Evolutionary conservation across 2,797 vertebrate genomes (phyloP), one percentile per base, ranked within the genome.

Genomic region (Cirrhinus molitorella): DNA sequence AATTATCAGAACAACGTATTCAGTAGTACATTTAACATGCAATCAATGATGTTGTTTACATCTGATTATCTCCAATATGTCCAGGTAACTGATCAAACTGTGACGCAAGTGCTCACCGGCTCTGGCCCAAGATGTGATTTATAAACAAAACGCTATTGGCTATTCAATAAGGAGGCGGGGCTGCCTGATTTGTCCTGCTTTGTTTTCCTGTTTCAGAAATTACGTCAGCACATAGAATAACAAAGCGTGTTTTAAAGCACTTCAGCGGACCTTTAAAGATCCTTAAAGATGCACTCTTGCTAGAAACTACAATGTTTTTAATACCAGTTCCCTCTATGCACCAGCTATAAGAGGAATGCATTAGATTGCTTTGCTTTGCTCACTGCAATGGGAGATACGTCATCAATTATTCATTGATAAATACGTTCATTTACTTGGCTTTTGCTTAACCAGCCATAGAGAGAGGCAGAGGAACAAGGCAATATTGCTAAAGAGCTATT

Each of bases 341-440:
- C 31, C n/a, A 25, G 79, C 28, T 71, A 16, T 17, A 49, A 23
- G 61, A 49, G 37, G 51, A 70, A n/a, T 0, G 4, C 61, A 45
- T 74, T 81, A 79, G 81, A 85, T 80, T 83, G 47, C 79, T 82
- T 71, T 16, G 8, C 70, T 80, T 73, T 71, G 37, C 76, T 80
- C 43, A 40, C 55, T 47, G 80, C 65, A 80, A 72, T 55, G 43
- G 83, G 75, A 86, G 76, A 86, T 79, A 65, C 11, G 37, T 70
- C 76, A 86, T 89, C 79, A 89, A 89, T 89, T 86, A 87, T 89
- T 89, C 84, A 89, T 75, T 83, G 75, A 86, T 83, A 87, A 89
- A 83, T 83, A 80, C 71, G 21, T 85, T 86, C 80, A 83, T 87
- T 87, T 87, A 86, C 79, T 84, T 76, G n/a, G 70, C 73, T 73